phyloP scores from a whole-genome alignment of 2,888 invertebrate genomes.

The Lomographa bimaculata region DNA sequence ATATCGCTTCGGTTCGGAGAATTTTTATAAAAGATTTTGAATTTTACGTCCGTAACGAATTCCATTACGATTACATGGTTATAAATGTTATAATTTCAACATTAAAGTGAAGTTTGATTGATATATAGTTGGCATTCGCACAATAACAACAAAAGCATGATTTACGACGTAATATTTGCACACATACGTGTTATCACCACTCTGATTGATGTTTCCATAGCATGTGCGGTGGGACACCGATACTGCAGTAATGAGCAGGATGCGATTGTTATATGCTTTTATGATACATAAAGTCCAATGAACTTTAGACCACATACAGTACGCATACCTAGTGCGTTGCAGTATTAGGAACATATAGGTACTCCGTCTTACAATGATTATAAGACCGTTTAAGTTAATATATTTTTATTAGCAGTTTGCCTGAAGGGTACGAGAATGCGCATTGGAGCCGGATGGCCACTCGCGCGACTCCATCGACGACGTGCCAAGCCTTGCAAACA shows the following conservation, averaged over 20 bases:
- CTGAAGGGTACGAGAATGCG: conserved; percentile 45
- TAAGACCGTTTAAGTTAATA: conserved; percentile 16
- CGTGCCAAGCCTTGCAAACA: conserved; percentile 51
- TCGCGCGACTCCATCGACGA: conserved; percentile 41
- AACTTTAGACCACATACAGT: conserved; percentile 27
- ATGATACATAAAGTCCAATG: conserved; percentile 29
- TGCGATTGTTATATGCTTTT: conserved; percentile 42
- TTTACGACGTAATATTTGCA: conserved; percentile 67
- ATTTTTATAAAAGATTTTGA: conserved; percentile 25
- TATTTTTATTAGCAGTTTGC: conserved; percentile 46
- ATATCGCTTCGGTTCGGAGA: conserved; percentile 24
- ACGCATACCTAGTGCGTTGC: too few species aligned
- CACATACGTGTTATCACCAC: conserved; percentile 58
- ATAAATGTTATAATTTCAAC: conserved; percentile 38
- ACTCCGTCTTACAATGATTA: too few species aligned
- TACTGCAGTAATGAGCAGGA: conserved; percentile 56
- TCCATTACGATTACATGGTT: conserved; percentile 36
- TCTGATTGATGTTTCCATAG: conserved; percentile 71
- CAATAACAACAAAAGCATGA: conserved; percentile 59
- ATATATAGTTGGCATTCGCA: conserved; percentile 48
- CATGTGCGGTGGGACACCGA: conserved; percentile 58
- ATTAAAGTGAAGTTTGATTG: conserved; percentile 48
- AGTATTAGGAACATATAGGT: too few species aligned
- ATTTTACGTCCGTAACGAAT: conserved; percentile 26
- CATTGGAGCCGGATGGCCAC: conserved; percentile 48